phyloP scores from a whole-genome alignment of 2,888 invertebrate genomes.

The Quadriops clusia region DNA sequence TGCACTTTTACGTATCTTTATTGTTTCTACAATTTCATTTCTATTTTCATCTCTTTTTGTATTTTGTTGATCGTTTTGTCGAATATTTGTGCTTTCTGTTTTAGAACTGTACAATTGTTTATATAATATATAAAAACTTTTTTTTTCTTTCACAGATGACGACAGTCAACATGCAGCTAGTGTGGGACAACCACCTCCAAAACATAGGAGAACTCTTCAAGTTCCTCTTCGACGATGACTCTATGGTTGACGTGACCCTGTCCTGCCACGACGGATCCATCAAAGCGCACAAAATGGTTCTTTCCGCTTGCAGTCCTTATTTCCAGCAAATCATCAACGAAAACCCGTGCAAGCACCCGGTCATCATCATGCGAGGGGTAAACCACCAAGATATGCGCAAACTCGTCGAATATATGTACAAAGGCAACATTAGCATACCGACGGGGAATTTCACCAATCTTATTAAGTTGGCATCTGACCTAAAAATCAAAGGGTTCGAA shows the following conservation, averaged over 20 bases:
- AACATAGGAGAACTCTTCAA: constrained; percentile 59
- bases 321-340: constrained; percentile 65
- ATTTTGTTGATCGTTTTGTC: background rate
- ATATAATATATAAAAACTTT: constrained; percentile 4
- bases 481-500: constrained; percentile 52
- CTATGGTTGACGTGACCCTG: constrained; percentile 57
- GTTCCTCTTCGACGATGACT: constrained; percentile 55
- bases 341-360: constrained; percentile 62
- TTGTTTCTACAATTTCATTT: no score
- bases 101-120: constrained; percentile 13
- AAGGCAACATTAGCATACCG: constrained; percentile 55
- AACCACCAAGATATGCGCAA: constrained; percentile 54
- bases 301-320: constrained; percentile 65
- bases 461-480: constrained; percentile 54
- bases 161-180: constrained; percentile 55
- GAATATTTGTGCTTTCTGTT: constrained; percentile 15
- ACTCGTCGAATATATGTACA: constrained; percentile 59
- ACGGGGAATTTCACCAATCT: constrained; percentile 50
- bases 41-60: no score
- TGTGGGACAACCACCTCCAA: constrained; percentile 63
- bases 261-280: constrained; percentile 60
- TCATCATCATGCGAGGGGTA: constrained; percentile 57
- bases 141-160: constrained; percentile 37
- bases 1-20: no score
- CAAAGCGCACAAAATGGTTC: constrained; percentile 58